phyloP scores from a whole-genome alignment of 1,140 invertebrate species.

The Drosophila navojoa region DNA sequence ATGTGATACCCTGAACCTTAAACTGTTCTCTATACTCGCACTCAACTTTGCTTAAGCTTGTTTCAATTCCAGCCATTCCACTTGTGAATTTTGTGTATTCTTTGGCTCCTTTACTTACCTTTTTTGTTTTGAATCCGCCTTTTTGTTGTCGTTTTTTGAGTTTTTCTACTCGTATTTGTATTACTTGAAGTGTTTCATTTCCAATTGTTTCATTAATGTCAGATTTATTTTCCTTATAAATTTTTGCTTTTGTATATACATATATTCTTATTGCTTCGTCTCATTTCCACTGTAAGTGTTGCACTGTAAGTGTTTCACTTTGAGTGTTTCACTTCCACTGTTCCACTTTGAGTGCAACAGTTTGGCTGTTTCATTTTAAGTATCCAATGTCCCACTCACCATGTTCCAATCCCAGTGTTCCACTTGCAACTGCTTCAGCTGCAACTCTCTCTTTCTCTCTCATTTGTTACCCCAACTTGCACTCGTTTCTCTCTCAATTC shows the following conservation, averaged over 20 bases:
- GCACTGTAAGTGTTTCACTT: neutral
- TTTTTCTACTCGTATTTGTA: too few species aligned
- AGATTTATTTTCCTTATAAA: too few species aligned
- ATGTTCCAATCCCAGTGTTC: neutral
- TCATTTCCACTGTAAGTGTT: neutral
- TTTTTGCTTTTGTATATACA: neutral
- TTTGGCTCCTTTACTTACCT: too few species aligned
- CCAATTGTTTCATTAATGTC: neutral
- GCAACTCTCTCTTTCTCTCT: neutral
- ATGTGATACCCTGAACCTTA: constrained; percentile 39
- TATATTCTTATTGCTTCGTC: too few species aligned
- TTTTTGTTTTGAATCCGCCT: too few species aligned
- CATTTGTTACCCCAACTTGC: neutral
- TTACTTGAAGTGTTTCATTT: neutral
- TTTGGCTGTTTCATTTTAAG: neutral
- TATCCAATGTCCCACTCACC: neutral
- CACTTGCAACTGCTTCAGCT: neutral
- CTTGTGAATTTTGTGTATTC: neutral
- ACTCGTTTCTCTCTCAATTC: neutral
- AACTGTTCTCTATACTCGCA: neutral
- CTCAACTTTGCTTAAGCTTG: neutral
- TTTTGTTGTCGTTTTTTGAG: neutral
- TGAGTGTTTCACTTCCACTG: neutral
- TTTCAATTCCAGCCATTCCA: neutral
- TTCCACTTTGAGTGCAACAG: neutral